A percentile compares a stretch with the other conserved stretches of the same genome.
phyloP scores from a whole-genome alignment of 1,140 invertebrate genomes.

The Apolygus lucorum region DNA sequence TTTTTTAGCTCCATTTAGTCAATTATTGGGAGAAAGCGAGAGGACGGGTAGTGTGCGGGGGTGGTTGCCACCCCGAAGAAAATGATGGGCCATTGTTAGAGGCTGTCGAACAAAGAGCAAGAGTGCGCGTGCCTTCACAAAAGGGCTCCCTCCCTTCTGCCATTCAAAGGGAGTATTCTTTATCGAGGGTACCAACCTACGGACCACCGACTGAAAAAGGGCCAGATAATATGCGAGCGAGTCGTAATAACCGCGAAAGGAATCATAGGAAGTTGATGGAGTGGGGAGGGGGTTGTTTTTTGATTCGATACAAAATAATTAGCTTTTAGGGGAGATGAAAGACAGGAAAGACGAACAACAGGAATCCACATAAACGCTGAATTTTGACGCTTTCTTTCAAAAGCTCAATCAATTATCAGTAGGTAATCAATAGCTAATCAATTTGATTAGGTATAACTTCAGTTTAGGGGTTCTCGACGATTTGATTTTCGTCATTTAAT shows the following conservation, averaged over 20 bases:
- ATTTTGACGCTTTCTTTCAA: too few relatives aligned
- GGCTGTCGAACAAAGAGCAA: constrained; percentile 21
- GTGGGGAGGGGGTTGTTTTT: too few relatives aligned
- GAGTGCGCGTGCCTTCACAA: constrained; percentile 26
- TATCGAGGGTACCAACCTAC: not conserved
- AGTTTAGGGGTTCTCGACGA: too few relatives aligned
- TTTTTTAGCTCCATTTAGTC: constrained; percentile 3
- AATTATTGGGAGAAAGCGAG: not conserved
- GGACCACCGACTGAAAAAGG: not conserved
- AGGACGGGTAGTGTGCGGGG: not conserved
- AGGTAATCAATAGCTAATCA: too few relatives aligned
- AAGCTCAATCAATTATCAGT: too few relatives aligned
- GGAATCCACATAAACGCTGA: too few relatives aligned
- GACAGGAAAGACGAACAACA: too few relatives aligned
- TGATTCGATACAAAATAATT: too few relatives aligned
- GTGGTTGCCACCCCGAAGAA: constrained; percentile 12
- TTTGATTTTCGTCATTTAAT: too few relatives aligned
- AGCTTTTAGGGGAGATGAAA: too few relatives aligned
- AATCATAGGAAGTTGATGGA: not conserved
- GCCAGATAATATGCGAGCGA: not conserved
- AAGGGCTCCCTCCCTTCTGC: not conserved
- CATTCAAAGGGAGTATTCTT: constrained; percentile 9
- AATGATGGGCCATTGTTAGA: constrained; percentile 27
- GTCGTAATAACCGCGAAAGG: not conserved
- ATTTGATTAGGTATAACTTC: too few relatives aligned